Base-by-base conservation (phyloP, 2,888 invertebrate genomes). In the Phalera bucephala region DNA sequence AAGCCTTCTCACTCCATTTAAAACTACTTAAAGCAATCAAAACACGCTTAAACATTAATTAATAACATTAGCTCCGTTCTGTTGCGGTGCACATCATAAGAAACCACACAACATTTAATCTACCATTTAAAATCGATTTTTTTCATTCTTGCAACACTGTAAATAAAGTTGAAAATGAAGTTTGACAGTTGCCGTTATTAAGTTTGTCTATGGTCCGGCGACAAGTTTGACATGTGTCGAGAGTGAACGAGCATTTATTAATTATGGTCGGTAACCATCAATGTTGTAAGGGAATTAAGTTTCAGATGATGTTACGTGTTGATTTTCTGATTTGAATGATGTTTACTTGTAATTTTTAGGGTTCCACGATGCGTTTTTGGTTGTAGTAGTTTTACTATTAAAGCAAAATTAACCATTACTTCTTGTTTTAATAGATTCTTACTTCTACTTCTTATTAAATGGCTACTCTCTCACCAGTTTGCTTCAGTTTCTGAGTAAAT, bases 181-280 rank as follows among this genome's bases (percentile, higher is more conserved):
- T 46, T 43, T 47, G 57, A 59, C 50, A 47, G 48, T 17, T 1
- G 21, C 21, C 40, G 44, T 50, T 46, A 45, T 31, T 43, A 38
- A 36, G 13, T 40, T 59, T 52, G 61, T 46, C 38, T 39, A 32
- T 32, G 39, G 29, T 14, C 21, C 52, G 58, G 63, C 66, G 76
- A 78, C 76, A 76, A 61, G 66, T 67, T 59, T 76, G 84, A 86
- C 82, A 83, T 70, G 52, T 79, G 86, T 85, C 84, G 77, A 57
- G 57, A 59, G 56, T 60, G 60, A 64, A 56, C 63, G 67, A 64
- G 68, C 68, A 74, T 80, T 80, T 76, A 79, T 80, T 81, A 80
- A 81, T 83, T 75, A 76, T 66, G 64, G 68, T 63, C 62, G 63
- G 56, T 61, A 53, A 56, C 41, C 48, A 63, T 67, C 61, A 55